Base-by-base conservation (phyloP, 2,113 vertebrate genomes). In the Syngnathus floridae region DNA sequence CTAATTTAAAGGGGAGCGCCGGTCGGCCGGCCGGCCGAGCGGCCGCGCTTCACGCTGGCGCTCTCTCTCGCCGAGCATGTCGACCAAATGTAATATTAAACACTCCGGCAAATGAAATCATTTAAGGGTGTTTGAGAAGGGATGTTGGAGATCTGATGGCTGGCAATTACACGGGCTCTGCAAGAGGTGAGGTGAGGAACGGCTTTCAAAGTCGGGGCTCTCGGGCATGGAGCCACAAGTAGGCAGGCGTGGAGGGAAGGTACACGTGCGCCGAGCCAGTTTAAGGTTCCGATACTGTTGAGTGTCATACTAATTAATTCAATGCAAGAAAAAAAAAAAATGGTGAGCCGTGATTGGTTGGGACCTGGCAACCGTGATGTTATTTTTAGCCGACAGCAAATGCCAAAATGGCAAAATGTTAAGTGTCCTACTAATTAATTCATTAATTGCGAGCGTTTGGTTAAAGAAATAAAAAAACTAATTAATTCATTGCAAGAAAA, bases 51-150 rank as follows among this genome's bases (percentile, higher is more conserved):
- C 65, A 31, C 26, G 26, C 26, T 3, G 26, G 26, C 26, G 26
- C 69, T 40, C 71, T 77, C 71, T 77, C 69, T 59, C 67, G 67
- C 74, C 36, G 55, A 11, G 65, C 60, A 22, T 77, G 81, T 82
- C 71, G 71, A 76, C 75, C 59, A 71, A 82, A 86, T 86, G 87
- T 82, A 87, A 87, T 83, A 89, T 86, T 87, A 83, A 88, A 87
- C 80, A 87, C 55, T 64, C 58, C 73, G 66, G 84, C 70, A 83
- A 88, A 88, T 84, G 70, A 83, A 88, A 87, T 86, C 77, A 82
- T 85, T 84, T 87, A 86, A 71, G 71, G 76, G 59, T 59, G 58
- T 82, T 81, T 82, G 82, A 84, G 82, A 79, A 73, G 45, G 78
- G 73, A 81, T 74, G 81, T 75, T 70, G 71, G 71, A 78, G 76